These are phyloP conservation scores for Drosophila paranaensis DNA, from an alignment of 2,888 invertebrate genomes.

Conservation along the genomic window DNA sequence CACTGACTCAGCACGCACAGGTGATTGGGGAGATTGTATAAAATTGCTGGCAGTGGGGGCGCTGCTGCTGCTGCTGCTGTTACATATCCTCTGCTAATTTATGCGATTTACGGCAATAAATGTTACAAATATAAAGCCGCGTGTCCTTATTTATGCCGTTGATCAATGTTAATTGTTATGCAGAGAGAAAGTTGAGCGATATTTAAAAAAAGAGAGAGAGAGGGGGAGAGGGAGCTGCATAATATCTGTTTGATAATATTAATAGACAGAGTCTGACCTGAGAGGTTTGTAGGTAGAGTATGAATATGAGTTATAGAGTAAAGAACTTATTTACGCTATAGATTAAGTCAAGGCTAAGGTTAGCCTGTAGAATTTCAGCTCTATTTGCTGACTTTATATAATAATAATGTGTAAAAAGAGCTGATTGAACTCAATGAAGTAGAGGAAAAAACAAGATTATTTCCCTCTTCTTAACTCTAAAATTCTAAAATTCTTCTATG, in stretches of 20 bases:
- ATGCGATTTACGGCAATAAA: slow-evolving; percentile 49
- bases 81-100: slow-evolving; percentile 52
- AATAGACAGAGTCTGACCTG: neutral
- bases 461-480: too few relatives aligned
- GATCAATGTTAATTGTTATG: slow-evolving; percentile 56
- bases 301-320: neutral
- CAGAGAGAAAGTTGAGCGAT: neutral
- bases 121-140: slow-evolving; percentile 20
- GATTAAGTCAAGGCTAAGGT: too few relatives aligned
- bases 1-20: slow-evolving; percentile 42
- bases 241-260: neutral
- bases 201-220: neutral
- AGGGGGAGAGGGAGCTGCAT: neutral
- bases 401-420: too few relatives aligned
- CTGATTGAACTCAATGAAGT: too few relatives aligned
- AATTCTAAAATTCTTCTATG: too few relatives aligned
- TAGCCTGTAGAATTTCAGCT: too few relatives aligned
- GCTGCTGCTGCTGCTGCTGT: neutral
- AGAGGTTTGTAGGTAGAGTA: neutral
- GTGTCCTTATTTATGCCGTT: slow-evolving; percentile 21
- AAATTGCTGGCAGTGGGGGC: slow-evolving; percentile 11
- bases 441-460: neutral
- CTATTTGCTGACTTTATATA: too few relatives aligned
- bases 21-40: slow-evolving; percentile 35
- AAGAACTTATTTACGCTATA: neutral